These are phyloP conservation scores for Sciaenops ocellatus DNA, from an alignment of 2,797 vertebrate genomes.

Conservation along the genomic window DNA sequence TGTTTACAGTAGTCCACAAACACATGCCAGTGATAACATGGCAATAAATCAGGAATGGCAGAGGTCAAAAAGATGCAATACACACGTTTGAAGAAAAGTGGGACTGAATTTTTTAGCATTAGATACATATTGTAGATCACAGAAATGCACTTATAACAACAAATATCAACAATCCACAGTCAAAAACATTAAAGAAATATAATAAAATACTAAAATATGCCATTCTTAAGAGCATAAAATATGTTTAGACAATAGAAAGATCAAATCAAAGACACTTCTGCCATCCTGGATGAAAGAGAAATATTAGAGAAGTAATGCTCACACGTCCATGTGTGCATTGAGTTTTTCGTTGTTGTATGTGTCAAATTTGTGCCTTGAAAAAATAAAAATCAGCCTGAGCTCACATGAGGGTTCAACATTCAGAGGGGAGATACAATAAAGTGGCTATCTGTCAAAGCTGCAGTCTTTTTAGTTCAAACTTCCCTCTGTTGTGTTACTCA, in stretches of 20 bases:
- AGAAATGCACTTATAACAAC: neutral
- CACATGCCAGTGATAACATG: conserved; percentile 39
- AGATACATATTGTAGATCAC: neutral
- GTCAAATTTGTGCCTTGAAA: neutral
- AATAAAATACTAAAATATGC: neutral
- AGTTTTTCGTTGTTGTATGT: neutral
- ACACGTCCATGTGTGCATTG: neutral
- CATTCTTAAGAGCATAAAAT: neutral
- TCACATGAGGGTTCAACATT: neutral
- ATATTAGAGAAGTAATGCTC: neutral
- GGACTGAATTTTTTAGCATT: neutral
- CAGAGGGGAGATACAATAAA: neutral
- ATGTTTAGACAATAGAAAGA: neutral
- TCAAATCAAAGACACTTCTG: neutral
- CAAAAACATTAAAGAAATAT: neutral
- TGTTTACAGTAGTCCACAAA: conserved; percentile 53
- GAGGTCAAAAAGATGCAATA: conserved; percentile 9
- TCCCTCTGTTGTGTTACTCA: neutral
- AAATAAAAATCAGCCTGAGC: neutral
- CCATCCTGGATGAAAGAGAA: neutral
- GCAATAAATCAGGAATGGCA: conserved; percentile 36
- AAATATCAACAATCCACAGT: neutral
- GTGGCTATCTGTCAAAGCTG: neutral
- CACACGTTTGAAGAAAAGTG: neutral
- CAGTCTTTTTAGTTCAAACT: neutral